phyloP scores from a whole-genome alignment of 1,140 invertebrate genomes.

The Phymorhynchus buccinoides region DNA sequence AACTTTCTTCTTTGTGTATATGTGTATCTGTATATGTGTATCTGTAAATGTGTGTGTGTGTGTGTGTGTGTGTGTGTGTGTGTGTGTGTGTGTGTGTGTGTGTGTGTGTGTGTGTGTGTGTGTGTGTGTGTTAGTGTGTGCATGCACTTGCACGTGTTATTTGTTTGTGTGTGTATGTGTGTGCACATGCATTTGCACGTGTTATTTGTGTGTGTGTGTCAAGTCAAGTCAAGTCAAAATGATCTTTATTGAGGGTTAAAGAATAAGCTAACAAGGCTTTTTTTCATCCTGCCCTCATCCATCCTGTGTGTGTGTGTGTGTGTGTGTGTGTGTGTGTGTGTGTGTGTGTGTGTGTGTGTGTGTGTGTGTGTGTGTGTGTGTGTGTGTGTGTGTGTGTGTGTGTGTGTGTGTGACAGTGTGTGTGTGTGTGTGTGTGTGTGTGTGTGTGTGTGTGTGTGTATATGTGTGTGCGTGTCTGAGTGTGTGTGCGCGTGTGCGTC shows the following conservation, averaged over 20 bases:
- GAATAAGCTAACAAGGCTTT: no score
- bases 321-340: conserved; percentile 2
- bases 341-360: background rate
- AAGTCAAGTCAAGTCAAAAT: background rate
- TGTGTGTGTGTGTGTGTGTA: background rate
- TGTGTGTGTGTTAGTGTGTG: no score
- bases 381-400: background rate
- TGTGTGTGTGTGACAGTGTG: background rate
- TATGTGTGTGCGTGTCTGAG: background rate
- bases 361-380: conserved; percentile 19
- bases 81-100: no score
- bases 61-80: no score
- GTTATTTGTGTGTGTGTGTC: background rate
- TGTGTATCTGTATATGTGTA: no score
- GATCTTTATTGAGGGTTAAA: no score
- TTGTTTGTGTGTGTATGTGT: no score
- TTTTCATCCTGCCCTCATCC: background rate
- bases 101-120: no score
- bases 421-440: background rate
- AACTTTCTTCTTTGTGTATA: no score
- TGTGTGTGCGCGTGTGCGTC: no score
- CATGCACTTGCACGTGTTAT: no score
- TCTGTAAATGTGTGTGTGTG: no score
- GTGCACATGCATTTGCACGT: background rate
- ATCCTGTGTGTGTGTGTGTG: background rate